Evolutionary conservation across 2,797 vertebrate species (phyloP), one percentile per base, ranked within the genome.

Genomic region (Parambassis ranga): DNA sequence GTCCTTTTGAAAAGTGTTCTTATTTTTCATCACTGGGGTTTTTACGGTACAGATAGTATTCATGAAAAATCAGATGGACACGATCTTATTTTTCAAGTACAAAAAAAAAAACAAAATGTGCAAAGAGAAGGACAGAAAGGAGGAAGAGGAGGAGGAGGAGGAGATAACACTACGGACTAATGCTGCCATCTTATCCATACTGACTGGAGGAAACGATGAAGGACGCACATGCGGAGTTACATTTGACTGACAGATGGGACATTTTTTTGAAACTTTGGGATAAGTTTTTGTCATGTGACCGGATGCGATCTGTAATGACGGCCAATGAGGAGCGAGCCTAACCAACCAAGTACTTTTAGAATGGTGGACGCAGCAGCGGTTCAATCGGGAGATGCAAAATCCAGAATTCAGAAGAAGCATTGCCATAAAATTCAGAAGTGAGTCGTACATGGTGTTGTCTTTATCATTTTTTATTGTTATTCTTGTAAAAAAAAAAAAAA

Each of bases 391-490:
- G 82, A 80, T 64, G 65, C 80, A 81, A 82, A 86, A 86, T 84
- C 81, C 87, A 85, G n/a, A n/a, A n/a, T 84, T 83, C 71, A 81
- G 79, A 77, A 82, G 70, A 87, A 84, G 79, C 72, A 79, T 90
- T 90, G 87, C 88, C 90, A 89, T 88, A 83, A 77, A 87, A 76
- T 79, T 81, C 79, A 69, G 89, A 85, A 87, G 81, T 87, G 83
- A 87, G 81, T 90, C 79, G 77, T 90, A 87, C 82, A 87, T 84
- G 81, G 84, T 90, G 88, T 93, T 81, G 87, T 92, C 90, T 83
- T 88, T 90, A 85, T 91, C 79, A 83, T 90, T 90, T 92, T 92
- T 89, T 91, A 90, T 91, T 88, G 83, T 91, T 90, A 92, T 90
- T 92, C 89, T 92, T 91, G 86, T 91, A 92, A 89, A 91, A 92